Base-by-base conservation (phyloP, 2,888 invertebrate species). In the Ochlodes sylvanus region DNA sequence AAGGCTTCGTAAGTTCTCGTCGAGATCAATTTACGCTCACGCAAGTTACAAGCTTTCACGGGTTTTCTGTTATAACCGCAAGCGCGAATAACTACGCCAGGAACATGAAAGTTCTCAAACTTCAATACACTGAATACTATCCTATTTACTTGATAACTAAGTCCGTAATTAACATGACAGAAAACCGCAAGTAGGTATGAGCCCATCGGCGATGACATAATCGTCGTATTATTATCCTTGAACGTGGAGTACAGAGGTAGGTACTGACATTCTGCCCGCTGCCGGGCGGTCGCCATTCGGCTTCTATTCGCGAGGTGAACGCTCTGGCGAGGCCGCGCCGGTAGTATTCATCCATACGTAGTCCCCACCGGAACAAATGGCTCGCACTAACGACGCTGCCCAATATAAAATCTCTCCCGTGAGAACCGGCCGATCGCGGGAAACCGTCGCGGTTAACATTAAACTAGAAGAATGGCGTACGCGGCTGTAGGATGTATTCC, bases 221-320 rank as follows among this genome's bases (percentile, higher is more conserved):
- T 85, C 79, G 76, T 76, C 76, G 77, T 79, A 76, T 77, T 76
- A 77, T 74, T 84, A 88, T 85, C 89, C 88, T 90, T 90, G 90
- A 88, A 86, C 85, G 80, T 83, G 77, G 79, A 83, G 82, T 82
- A 79, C 52, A 68, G 78, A 79, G 80, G 80, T 78, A 79, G 80
- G 80, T 78, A 78, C 81, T 79, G 78, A 83, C 81, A 83, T 83
- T 78, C 79, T 75, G 79, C 76, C 79, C 38, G 79, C 79, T 77
- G 80, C n/a, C 79, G 78, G 77, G 72, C 76, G 76, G 74, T 75
- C 79, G 78, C 75, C 74, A 75, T 72, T 77, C 73, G 66, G 72
- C 75, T 76, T 81, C 80, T 84, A 85, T 86, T 86, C 81, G 85
- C 85, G 86, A 89, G 92, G 90, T 92, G 85, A 92, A 92, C 80